Percentiles rank a stretch among this genome's conserved stretches.
Evolutionary conservation across 2,113 vertebrate genomes (phyloP).

Genomic region (Proteles cristata): DNA sequence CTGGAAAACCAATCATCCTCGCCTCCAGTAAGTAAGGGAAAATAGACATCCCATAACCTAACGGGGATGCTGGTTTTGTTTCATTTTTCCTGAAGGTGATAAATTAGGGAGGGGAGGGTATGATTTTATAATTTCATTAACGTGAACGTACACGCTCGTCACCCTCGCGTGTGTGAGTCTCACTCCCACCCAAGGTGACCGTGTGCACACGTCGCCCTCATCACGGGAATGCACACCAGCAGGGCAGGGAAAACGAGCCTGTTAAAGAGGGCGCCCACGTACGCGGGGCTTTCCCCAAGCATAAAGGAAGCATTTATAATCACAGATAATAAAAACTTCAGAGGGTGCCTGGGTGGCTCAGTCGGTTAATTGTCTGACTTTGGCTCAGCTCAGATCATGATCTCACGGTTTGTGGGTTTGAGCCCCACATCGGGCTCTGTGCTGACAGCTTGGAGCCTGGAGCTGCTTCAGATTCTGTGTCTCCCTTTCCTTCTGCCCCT

Average conservation of each 20-base stretch:
- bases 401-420: no score
- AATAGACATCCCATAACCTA: background rate
- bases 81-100: background rate
- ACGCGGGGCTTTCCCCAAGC: background rate
- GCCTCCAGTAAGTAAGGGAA: background rate
- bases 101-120: no score
- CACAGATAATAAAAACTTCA: background rate
- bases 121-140: background rate
- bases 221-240: accelerated
- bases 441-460: no score
- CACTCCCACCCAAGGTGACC: no score
- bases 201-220: background rate
- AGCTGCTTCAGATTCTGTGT: no score
- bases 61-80: accelerated
- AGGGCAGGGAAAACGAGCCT: background rate
- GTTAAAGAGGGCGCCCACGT: background rate
- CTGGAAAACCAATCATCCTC: background rate
- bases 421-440: no score
- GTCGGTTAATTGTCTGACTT: no score
- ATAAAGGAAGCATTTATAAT: background rate
- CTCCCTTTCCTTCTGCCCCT: no score
- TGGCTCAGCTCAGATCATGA: no score
- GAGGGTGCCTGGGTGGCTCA: no score
- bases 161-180: background rate
- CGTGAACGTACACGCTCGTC: no score